Evolutionary conservation across 2,113 vertebrate genomes (phyloP), one percentile per base, ranked within the genome.

Genomic region (Mirounga angustirostris): DNA sequence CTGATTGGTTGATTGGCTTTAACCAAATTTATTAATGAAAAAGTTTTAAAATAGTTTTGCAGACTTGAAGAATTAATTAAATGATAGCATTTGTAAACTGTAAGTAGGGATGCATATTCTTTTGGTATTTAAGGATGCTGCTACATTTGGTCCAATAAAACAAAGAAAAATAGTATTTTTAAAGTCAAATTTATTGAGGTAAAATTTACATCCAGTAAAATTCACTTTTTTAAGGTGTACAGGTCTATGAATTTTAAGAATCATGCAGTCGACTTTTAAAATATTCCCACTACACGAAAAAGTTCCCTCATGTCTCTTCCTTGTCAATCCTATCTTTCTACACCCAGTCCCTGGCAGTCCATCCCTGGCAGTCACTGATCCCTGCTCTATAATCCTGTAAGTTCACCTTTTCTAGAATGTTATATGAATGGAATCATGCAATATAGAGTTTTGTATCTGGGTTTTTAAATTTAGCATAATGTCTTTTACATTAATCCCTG

Each of bases 81-180:
- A 52, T 1, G 69, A 21, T 56, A 73, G 33, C 2, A 79, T 65
- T 73, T 91, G 50, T 52, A 67, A 88, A 67, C 6, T 80, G 8
- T 83, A 24, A 46, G 2, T 89, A 22, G 13, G 4, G 22, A 74
- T 87, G 14, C 36, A 61, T 61, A 43, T 94, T 94, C 5, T 95
- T 93, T 58, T 61, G 24, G 7, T 59, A 83, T 61, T 59, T 76
- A 95, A 76, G 13, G 28, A 28, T 61, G 28, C n/a, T 73, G 8
- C 33, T 86, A 78, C 33, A 52, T 81, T 76, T 91, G 84, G 50
- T 1, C n/a, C 90, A 52, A 54, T 97, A 82, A 81, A 61, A 52
- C 7, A 73, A 87, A 87, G 36, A 4, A 97, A 97, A 95, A 71
- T 26, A 61, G 30, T 58, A 56, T 58, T 71, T 63, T 52, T 81